A percentile compares a stretch with the other conserved stretches of the same genome.
Evolutionary conservation across 1,140 invertebrate species (phyloP).

Genomic region (Tetramorium alpestre): DNA sequence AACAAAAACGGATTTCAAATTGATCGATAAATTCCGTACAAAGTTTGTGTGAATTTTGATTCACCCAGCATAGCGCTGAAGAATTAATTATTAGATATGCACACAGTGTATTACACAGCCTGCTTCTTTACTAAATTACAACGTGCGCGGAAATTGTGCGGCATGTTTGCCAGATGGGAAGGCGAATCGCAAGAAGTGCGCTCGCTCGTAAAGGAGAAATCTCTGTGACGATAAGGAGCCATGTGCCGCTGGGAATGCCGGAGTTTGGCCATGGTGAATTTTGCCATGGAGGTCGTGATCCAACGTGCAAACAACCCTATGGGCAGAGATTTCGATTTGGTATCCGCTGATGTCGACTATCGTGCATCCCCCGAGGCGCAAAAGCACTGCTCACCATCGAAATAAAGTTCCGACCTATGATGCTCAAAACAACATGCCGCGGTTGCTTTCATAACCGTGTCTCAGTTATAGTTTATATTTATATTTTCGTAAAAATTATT

Average conservation of each 20-base stretch:
- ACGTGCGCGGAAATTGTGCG: slow-evolving; percentile 28
- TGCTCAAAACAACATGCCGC: slow-evolving; percentile 10
- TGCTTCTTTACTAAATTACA: slow-evolving; percentile 32
- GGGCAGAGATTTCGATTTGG: slow-evolving; percentile 74
- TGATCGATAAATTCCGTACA: background rate
- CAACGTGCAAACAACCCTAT: slow-evolving; percentile 76
- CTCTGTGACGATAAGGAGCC: slow-evolving; percentile 27
- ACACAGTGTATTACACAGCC: background rate
- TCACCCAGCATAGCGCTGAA: background rate
- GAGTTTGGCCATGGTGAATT: slow-evolving; percentile 70
- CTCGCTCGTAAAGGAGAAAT: slow-evolving; percentile 51
- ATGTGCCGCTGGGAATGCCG: slow-evolving; percentile 63
- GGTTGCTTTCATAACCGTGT: slow-evolving; percentile 27
- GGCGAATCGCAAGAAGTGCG: slow-evolving; percentile 31
- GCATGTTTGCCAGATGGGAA: slow-evolving; percentile 20
- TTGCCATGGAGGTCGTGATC: slow-evolving; percentile 76
- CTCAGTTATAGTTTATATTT: slow-evolving; percentile 28
- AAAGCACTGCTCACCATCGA: slow-evolving; percentile 73
- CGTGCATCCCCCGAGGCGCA: slow-evolving; percentile 68
- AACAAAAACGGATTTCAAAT: background rate
- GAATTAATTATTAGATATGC: slow-evolving; percentile 5
- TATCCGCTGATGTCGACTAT: slow-evolving; percentile 71
- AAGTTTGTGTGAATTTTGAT: background rate
- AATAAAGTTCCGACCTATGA: slow-evolving; percentile 50
- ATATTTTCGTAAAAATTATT: slow-evolving; percentile 31